A percentile compares a stretch with the other conserved stretches of the same genome.
Evolutionary conservation across 2,888 invertebrate genomes (phyloP).

Genomic region (Monopis laevigella): DNA sequence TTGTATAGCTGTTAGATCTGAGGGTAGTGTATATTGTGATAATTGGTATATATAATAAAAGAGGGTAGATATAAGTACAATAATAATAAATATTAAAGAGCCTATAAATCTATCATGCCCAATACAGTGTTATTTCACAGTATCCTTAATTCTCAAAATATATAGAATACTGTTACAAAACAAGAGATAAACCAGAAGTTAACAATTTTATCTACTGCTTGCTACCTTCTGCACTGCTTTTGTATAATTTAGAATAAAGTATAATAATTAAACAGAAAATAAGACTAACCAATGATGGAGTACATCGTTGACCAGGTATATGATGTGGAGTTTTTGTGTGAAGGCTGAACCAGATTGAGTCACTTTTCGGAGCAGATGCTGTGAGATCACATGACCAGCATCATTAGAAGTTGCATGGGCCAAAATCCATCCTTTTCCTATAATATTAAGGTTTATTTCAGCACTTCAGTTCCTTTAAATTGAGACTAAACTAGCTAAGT

Average conservation of each 20-base stretch:
- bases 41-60: too few relatives aligned
- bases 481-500: too few relatives aligned
- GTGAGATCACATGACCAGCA: conserved; percentile 87
- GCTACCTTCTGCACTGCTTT: too few relatives aligned
- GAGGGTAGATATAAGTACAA: too few relatives aligned
- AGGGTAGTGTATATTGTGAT: too few relatives aligned
- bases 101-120: too few relatives aligned
- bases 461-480: too few relatives aligned
- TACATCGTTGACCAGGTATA: conserved; percentile 98
- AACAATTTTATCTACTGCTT: background rate
- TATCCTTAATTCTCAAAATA: too few relatives aligned
- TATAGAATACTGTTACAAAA: background rate
- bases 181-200: background rate
- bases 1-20: too few relatives aligned
- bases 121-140: too few relatives aligned
- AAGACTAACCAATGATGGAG: conserved; percentile 93
- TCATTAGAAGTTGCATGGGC: conserved; percentile 84
- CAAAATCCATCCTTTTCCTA: conserved; percentile 96
- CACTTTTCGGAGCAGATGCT: conserved; percentile 89
- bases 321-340: conserved; percentile 94
- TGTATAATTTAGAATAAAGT: background rate
- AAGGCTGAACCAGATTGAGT: conserved; percentile 77
- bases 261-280: background rate
- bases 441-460: too few relatives aligned
- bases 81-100: too few relatives aligned